These are phyloP conservation scores for Pyralis farinalis DNA, from an alignment of 2,888 invertebrate species.

Conservation along the genomic window DNA sequence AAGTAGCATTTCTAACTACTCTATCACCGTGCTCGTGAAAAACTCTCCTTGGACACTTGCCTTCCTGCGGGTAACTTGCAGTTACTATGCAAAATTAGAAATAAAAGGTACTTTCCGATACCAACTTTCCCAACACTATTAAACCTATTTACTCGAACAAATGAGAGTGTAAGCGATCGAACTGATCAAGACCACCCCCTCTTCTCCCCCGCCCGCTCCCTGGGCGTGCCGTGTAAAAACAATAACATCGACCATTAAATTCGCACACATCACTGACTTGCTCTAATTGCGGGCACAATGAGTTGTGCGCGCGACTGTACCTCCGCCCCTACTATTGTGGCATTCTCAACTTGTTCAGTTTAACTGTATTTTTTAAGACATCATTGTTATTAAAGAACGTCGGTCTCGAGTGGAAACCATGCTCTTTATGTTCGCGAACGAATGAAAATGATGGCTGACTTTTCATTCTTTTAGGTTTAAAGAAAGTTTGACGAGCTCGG, in stretches of 20 bases:
- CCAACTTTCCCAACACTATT: too few species aligned
- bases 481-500: too few species aligned
- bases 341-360: slow-evolving; percentile 2
- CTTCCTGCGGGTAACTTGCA: too few species aligned
- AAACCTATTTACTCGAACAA: slow-evolving; percentile 10
- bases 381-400: too few species aligned
- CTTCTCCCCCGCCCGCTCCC: slow-evolving; percentile 14
- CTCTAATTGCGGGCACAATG: slow-evolving; percentile 66
- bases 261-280: slow-evolving; percentile 61
- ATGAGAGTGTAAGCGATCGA: slow-evolving; percentile 22
- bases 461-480: too few species aligned
- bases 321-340: slow-evolving; percentile 6
- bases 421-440: not conserved
- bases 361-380: not conserved
- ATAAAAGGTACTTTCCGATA: too few species aligned
- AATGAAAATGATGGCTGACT: not conserved
- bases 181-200: slow-evolving; percentile 25
- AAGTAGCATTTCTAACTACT: too few species aligned
- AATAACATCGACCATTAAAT: slow-evolving; percentile 75
- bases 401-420: too few species aligned
- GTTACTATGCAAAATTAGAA: too few species aligned
- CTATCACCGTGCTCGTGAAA: too few species aligned
- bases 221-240: slow-evolving; percentile 42
- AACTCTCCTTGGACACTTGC: too few species aligned
- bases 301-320: slow-evolving; percentile 40